Percentiles rank a stretch among this genome's conserved stretches.
These are phyloP conservation scores for Dasysyrphus albostriatus DNA, from an alignment of 2,888 invertebrate genomes.

Conservation along the genomic window DNA sequence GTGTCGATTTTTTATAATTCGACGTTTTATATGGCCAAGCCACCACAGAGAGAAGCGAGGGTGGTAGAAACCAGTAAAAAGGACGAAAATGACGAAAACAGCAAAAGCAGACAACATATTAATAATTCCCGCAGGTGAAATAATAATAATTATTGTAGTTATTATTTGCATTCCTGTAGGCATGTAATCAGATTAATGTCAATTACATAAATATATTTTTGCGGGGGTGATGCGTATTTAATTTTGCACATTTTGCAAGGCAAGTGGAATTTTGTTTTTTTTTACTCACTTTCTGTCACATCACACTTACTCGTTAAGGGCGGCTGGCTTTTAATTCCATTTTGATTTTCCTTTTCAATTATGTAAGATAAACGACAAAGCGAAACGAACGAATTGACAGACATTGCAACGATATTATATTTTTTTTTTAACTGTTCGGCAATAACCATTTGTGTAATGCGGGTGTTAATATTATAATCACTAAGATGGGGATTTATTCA, in stretches of 20 bases:
- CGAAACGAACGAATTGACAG: constrained; percentile 8
- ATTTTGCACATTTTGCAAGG: background rate
- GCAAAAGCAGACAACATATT: constrained; percentile 17
- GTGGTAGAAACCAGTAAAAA: constrained; percentile 11
- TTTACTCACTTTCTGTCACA: background rate
- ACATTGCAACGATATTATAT: background rate
- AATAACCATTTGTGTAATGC: background rate
- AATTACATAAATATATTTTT: constrained; percentile 59
- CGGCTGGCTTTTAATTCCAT: constrained; percentile 24
- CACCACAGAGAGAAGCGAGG: background rate
- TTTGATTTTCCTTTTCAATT: constrained; percentile 58
- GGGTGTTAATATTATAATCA: constrained; percentile 8
- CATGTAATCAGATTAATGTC: constrained; percentile 65
- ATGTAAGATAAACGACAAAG: constrained; percentile 28
- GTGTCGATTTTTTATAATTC: constrained; percentile 45
- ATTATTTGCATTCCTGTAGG: constrained; percentile 47
- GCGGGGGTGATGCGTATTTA: constrained; percentile 5
- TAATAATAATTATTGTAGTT: constrained; percentile 39
- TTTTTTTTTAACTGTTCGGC: background rate
- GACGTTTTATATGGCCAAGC: constrained; percentile 50
- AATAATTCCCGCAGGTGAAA: constrained; percentile 56
- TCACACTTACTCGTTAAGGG: background rate
- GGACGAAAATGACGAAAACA: background rate
- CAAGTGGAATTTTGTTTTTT: background rate
- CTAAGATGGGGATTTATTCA: background rate